Evolutionary conservation across 2,113 vertebrate species (phyloP).

Genomic region (Pseudopodoces humilis): DNA sequence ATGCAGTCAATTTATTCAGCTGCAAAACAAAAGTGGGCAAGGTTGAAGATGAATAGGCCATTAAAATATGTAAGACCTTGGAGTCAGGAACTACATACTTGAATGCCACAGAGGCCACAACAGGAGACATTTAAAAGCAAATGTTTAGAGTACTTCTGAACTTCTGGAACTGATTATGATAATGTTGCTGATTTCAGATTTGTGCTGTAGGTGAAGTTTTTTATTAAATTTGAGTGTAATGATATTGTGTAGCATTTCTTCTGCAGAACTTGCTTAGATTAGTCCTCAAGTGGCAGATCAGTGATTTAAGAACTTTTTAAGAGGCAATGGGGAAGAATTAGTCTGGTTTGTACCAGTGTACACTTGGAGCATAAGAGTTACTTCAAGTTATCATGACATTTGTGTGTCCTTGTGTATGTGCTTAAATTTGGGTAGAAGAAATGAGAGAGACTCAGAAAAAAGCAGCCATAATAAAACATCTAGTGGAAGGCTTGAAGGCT

Average conservation of each 20-base stretch:
- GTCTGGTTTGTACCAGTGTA: background rate
- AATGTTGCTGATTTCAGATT: background rate
- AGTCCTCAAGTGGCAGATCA: background rate
- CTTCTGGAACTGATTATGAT: background rate
- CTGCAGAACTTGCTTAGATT: background rate
- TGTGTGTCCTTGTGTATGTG: background rate
- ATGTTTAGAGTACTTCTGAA: background rate
- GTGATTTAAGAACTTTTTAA: background rate
- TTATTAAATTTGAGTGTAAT: background rate
- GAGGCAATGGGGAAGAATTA: background rate
- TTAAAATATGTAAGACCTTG: background rate
- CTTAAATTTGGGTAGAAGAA: background rate
- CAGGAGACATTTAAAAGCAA: background rate
- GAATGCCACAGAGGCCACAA: background rate
- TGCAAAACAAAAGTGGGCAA: background rate
- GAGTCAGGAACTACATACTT: background rate
- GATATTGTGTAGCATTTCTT: background rate
- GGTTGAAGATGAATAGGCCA: background rate
- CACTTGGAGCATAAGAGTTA: background rate
- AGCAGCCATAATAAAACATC: background rate
- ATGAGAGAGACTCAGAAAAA: background rate
- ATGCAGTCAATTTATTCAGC: fast-evolving
- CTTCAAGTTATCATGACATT: background rate
- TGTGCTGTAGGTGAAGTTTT: background rate
- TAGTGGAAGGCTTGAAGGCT: background rate